Base-by-base conservation (phyloP, 2,888 invertebrate species). In the Pardosa pseudoannulata region DNA sequence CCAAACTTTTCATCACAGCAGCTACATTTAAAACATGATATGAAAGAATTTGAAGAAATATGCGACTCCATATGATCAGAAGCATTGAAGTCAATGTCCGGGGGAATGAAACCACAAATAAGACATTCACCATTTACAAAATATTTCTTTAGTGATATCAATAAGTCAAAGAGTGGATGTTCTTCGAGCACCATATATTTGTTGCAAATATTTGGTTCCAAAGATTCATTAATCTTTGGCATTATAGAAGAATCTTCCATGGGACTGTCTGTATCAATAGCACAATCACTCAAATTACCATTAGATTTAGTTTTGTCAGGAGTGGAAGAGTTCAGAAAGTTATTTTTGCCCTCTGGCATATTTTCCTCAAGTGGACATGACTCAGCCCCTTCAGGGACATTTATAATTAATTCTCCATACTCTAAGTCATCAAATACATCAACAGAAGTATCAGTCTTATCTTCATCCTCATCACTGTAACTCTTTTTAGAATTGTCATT, bases 101-200 rank as follows among this genome's bases (percentile, higher is more conserved):
- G 5, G 5, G 56, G 23, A 23, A 56, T 56, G 23, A 56, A 56
- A 3, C 56, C 56, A 23, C 56, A 56, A 23, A 56, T 56, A 5
- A 56, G 56, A 56, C 56, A 56, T 23, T 56, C 56, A 16, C 56
- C 56, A 56, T 56, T 56, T 23, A 56, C 23, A 23, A 56, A 56
- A 56, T 56, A 56, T 16, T 23, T 56, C 23, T 56, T 19, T 11
- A 56, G 23, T 3, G 5, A 1, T 23, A 1, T 2, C 5, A 56
- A 16, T 11, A 56, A 56, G 11, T 56, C 56, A 56, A 6, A 16
- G 5, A 16, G 3, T 23, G 56, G 56, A 23, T 23, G 56, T 3
- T 23, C 23, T 23, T 23, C 23, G 2, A 1, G 7, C 1, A 19
- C 16, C 5, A 11, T 2, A 23, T 23, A 56, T 56, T 6, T 13